phyloP scores from a whole-genome alignment of 2,113 vertebrate species.

The Burhinus bistriatus region DNA sequence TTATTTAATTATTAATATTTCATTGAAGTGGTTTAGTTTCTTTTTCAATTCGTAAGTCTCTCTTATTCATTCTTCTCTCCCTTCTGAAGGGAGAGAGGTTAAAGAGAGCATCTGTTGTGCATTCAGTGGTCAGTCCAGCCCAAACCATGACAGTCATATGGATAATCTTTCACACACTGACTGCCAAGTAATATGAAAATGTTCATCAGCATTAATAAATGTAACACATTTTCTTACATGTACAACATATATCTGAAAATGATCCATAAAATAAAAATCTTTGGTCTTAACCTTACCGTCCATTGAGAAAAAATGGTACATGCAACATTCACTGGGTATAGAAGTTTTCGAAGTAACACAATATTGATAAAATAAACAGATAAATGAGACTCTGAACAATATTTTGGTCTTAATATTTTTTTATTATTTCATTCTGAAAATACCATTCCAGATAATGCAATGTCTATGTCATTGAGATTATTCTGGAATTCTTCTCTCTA shows the following conservation, averaged over 20 bases:
- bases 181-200: not conserved
- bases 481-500: not conserved
- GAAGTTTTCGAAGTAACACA: not conserved
- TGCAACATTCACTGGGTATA: not conserved
- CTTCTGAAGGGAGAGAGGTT: no score
- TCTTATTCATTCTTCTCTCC: no score
- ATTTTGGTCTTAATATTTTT: not conserved
- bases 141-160: no score
- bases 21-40: no score
- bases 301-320: not conserved
- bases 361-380: not conserved
- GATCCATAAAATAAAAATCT: not conserved
- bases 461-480: not conserved
- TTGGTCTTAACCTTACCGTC: not conserved
- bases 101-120: no score
- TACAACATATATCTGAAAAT: not conserved
- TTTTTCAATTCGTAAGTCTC: no score
- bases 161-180: not conserved
- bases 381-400: not conserved
- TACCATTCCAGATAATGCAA: not conserved
- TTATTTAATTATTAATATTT: no score
- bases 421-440: not conserved
- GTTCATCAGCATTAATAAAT: not conserved
- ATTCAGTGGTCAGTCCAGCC: no score
- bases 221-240: not conserved